phyloP scores from a whole-genome alignment of 1,140 invertebrate genomes.

The Zaprionus ghesquierei region DNA sequence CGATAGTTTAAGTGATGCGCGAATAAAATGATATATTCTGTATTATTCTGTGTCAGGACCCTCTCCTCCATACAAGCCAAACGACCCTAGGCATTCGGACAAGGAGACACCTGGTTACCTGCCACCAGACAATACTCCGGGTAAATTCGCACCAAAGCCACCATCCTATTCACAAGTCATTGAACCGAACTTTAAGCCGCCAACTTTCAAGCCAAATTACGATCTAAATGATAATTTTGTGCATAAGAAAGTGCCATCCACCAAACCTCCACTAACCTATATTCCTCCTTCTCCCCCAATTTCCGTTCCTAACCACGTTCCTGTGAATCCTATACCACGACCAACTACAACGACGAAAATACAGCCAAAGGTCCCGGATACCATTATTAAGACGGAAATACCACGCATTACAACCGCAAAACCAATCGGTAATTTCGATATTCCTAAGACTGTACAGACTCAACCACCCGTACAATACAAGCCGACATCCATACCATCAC shows the following conservation, averaged over 20 bases:
- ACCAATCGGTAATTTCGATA: constrained; percentile 72
- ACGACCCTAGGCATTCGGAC: constrained; percentile 70
- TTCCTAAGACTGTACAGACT: constrained; percentile 49
- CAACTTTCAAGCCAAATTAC: constrained; percentile 67
- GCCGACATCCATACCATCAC: constrained; percentile 50
- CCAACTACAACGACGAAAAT: constrained; percentile 51
- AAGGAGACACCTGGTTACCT: constrained; percentile 72
- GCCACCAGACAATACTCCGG: constrained; percentile 71
- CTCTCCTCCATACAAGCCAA: constrained; percentile 37
- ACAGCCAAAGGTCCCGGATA: constrained; percentile 76
- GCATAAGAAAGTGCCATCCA: constrained; percentile 56
- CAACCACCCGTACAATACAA: constrained; percentile 34
- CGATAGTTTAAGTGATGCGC: background rate
- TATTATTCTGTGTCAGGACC: constrained; percentile 9
- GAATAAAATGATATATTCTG: background rate
- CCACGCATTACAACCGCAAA: constrained; percentile 59
- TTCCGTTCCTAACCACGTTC: constrained; percentile 58
- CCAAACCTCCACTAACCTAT: constrained; percentile 72
- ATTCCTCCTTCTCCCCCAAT: constrained; percentile 75
- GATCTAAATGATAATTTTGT: constrained; percentile 64
- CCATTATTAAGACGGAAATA: constrained; percentile 75
- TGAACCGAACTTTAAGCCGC: constrained; percentile 39
- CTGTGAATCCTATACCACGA: constrained; percentile 48
- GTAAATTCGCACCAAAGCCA: constrained; percentile 61
- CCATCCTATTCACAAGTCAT: constrained; percentile 53